These are phyloP conservation scores for Montipora capricornis DNA, from an alignment of 64 coral and sea anemone genomes.

Conservation along the genomic window DNA sequence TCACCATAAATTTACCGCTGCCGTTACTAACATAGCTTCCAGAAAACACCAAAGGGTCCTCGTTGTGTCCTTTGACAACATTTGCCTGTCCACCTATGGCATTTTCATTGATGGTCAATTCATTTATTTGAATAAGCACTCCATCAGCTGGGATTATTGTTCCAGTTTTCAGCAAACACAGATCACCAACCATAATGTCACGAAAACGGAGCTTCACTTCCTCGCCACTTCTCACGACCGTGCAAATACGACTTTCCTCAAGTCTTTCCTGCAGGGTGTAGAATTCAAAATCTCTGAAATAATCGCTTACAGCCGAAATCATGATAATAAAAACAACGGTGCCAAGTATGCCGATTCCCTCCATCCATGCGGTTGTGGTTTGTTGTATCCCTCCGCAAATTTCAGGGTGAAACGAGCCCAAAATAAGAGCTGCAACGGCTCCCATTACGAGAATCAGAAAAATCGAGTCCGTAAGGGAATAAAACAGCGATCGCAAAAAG, in stretches of 20 bases:
- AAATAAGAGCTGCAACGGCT: constrained; percentile 51
- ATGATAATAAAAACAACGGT: constrained; percentile 80
- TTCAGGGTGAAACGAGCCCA: constrained; percentile 74
- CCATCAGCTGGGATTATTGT: constrained; percentile 88
- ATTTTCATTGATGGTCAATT: constrained; percentile 74
- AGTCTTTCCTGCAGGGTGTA: constrained; percentile 66
- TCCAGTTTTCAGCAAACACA: constrained; percentile 72
- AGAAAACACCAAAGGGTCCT: constrained; percentile 74
- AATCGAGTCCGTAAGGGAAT: constrained; percentile 69
- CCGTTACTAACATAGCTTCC: constrained; percentile 81
- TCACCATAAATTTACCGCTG: constrained; percentile 72
- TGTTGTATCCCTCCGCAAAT: constrained; percentile 62
- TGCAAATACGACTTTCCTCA: constrained; percentile 68
- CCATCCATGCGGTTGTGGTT: constrained; percentile 77
- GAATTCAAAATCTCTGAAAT: constrained; percentile 63
- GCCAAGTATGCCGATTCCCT: constrained; percentile 73
- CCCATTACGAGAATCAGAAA: constrained; percentile 67
- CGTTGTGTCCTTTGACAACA: constrained; percentile 46
- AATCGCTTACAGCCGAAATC: constrained; percentile 76
- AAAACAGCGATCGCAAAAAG: constrained; percentile 56
- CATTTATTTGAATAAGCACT: constrained; percentile 70
- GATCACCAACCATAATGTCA: constrained; percentile 78
- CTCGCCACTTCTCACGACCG: constrained; percentile 74
- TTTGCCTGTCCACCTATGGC: neutral
- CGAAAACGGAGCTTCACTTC: constrained; percentile 53